Conservation (phyloP, 2,113 vertebrate species). For the Sinosuthora webbiana region DNA sequence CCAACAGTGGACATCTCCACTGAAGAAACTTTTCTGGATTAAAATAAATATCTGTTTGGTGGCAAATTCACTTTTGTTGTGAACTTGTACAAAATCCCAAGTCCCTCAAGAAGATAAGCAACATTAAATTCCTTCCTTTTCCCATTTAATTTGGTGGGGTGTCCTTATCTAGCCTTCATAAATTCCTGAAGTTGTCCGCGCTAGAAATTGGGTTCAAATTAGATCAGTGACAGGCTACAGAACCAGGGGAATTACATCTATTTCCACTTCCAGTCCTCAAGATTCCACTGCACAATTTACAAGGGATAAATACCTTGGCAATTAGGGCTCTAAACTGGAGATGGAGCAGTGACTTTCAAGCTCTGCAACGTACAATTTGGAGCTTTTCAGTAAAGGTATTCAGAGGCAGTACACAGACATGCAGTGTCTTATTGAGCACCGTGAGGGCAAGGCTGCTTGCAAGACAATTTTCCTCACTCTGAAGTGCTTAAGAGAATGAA, state of each 20-base stretch:
- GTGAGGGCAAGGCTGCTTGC: background rate
- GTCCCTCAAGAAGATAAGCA: background rate
- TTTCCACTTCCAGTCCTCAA: background rate
- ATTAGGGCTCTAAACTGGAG: background rate
- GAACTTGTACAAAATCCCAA: background rate
- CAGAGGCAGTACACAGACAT: background rate
- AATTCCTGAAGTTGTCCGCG: background rate
- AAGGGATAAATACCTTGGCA: background rate
- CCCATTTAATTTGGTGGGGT: background rate
- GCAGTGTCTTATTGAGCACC: background rate
- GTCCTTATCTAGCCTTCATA: background rate
- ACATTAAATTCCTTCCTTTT: background rate
- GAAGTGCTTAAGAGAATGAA: background rate
- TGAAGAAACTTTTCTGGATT: background rate
- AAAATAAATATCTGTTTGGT: background rate
- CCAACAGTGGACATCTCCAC: background rate
- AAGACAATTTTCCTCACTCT: conserved; percentile 18
- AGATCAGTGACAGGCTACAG: background rate
- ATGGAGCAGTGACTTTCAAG: background rate
- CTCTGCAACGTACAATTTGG: background rate
- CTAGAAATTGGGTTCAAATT: background rate
- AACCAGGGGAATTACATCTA: background rate
- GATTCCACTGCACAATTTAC: background rate
- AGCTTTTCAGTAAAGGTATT: background rate
- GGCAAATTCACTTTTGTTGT: background rate